Percentiles rank a stretch among this genome's conserved stretches.
These are phyloP conservation scores for Leucophenga maculata DNA, from an alignment of 2,888 invertebrate species.

Conservation along the genomic window DNA sequence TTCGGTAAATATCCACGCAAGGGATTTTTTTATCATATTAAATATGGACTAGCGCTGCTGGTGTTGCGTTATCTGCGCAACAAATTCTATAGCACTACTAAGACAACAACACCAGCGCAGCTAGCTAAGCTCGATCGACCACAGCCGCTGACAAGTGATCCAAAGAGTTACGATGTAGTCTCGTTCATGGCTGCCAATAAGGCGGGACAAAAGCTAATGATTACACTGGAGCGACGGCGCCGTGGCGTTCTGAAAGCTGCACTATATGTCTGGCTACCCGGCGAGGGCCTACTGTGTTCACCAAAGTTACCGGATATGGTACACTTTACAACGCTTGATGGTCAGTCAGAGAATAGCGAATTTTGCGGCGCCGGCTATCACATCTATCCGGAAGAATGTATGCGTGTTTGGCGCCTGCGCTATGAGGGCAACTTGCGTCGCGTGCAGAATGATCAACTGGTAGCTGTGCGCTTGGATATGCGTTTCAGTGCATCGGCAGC, in stretches of 20 bases:
- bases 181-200: constrained; percentile 81
- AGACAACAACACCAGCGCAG: constrained; percentile 51
- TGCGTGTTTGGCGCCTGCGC: constrained; percentile 81
- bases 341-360: constrained; percentile 72
- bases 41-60: constrained; percentile 73
- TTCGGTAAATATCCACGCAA: constrained; percentile 75
- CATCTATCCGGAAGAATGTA: constrained; percentile 79
- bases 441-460: constrained; percentile 60
- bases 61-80: constrained; percentile 69
- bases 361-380: constrained; percentile 81
- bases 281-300: constrained; percentile 79
- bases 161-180: constrained; percentile 81
- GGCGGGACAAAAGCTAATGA: constrained; percentile 78
- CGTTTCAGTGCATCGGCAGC: constrained; percentile 77
- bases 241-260: constrained; percentile 79
- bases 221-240: constrained; percentile 79
- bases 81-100: constrained; percentile 69
- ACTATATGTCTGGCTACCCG: constrained; percentile 79
- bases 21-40: constrained; percentile 75
- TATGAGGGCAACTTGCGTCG: constrained; percentile 80
- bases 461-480: constrained; percentile 77
- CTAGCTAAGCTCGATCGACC: constrained; percentile 73
- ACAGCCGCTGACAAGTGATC: constrained; percentile 73
- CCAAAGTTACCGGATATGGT: constrained; percentile 82
- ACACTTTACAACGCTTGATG: constrained; percentile 72